These are phyloP conservation scores for Brotula barbata DNA, from an alignment of 2,797 vertebrate genomes.

Conservation along the genomic window DNA sequence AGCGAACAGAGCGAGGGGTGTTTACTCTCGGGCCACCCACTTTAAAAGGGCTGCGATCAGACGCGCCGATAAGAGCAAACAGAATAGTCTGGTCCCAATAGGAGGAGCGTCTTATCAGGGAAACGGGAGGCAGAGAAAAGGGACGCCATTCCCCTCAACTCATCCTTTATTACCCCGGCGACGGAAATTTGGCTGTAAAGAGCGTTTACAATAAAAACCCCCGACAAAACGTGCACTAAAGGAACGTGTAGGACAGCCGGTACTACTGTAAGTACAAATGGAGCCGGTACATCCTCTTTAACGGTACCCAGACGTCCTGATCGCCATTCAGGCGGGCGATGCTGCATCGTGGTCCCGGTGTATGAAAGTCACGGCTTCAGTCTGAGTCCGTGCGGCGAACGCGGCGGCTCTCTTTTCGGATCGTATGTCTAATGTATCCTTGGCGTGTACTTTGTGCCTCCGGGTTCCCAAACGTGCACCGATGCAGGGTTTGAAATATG, in stretches of 20 bases:
- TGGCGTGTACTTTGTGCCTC: constrained; percentile 6
- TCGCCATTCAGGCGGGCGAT: background rate
- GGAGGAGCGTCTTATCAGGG: constrained; percentile 44
- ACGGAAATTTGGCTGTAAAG: constrained; percentile 7
- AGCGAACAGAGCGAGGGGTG: constrained; percentile 32
- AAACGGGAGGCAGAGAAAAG: background rate
- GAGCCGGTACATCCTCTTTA: background rate
- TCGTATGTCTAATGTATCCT: too few species aligned
- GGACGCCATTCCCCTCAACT: constrained; percentile 15
- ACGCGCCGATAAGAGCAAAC: constrained; percentile 53
- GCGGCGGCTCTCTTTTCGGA: background rate
- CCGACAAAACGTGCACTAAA: background rate
- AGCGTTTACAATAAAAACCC: constrained; percentile 5
- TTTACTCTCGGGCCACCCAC: constrained; percentile 55
- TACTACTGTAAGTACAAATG: background rate
- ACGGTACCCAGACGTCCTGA: background rate
- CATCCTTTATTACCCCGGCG: constrained; percentile 19
- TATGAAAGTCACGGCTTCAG: constrained; percentile 15
- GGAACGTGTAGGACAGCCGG: background rate
- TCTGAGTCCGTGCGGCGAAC: constrained; percentile 14
- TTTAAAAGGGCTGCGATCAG: constrained; percentile 56
- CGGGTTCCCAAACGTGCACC: too few species aligned
- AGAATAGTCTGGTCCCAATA: constrained; percentile 51
- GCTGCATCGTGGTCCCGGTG: background rate
- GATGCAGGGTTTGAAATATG: too few species aligned